phyloP scores from a whole-genome alignment of 2,113 vertebrate species.

The Leiothrix lutea region DNA sequence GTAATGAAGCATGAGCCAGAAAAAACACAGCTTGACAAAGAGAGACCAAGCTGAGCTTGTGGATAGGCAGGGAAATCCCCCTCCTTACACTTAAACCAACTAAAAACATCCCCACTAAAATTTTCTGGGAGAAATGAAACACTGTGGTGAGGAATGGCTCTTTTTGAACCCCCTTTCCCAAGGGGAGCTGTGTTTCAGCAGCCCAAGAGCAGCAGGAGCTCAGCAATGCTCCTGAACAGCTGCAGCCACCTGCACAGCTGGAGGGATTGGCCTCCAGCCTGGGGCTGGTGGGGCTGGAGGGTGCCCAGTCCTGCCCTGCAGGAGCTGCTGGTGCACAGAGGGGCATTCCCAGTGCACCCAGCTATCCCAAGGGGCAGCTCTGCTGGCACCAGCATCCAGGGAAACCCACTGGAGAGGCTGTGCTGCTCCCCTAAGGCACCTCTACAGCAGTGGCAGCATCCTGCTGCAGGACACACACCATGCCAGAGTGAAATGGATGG shows the following conservation, averaged over 20 bases:
- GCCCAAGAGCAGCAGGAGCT: not conserved
- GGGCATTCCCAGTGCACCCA: not conserved
- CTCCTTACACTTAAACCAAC: not conserved
- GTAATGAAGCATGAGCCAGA: not conserved
- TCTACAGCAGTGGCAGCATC: not conserved
- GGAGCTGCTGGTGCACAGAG: not conserved
- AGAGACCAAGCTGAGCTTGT: not conserved
- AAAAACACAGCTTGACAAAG: not conserved
- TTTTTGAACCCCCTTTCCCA: not conserved
- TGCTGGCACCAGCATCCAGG: accelerated
- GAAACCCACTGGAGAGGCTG: not conserved
- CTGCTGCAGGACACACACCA: not conserved
- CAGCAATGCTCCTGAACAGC: not conserved
- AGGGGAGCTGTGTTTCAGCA: not conserved
- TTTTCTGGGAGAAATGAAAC: not conserved
- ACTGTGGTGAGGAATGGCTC: not conserved
- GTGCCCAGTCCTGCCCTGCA: not conserved
- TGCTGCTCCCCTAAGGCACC: not conserved
- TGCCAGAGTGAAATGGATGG: not conserved
- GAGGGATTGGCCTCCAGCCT: no score
- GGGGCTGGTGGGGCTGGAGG: no score
- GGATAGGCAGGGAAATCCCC: not conserved
- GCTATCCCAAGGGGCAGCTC: accelerated
- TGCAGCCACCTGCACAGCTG: not conserved
- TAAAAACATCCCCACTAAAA: not conserved